Conservation (phyloP, 1,140 invertebrate genomes). For the Anastatus disparis region DNA sequence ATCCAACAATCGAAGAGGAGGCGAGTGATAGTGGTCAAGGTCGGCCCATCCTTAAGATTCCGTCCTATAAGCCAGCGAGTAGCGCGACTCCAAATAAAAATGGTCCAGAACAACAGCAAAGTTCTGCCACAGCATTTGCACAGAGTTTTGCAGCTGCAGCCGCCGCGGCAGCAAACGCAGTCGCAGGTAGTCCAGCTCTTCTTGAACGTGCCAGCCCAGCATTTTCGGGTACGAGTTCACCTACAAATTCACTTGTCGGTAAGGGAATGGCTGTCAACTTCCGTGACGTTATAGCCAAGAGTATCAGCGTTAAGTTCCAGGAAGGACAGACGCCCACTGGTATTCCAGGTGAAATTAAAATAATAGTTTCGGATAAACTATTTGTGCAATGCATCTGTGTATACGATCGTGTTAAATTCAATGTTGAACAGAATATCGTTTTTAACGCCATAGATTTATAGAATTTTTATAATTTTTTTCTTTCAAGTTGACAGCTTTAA, state of each 20-base stretch:
- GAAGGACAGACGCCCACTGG: constrained; percentile 68
- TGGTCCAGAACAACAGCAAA: constrained; percentile 64
- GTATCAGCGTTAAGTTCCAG: constrained; percentile 88
- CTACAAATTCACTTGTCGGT: constrained; percentile 63
- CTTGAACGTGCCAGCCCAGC: constrained; percentile 63
- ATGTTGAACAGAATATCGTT: no score
- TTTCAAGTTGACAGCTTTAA: no score
- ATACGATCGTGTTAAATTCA: no score
- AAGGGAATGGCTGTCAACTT: constrained; percentile 72
- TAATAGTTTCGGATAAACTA: no score
- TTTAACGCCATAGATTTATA: no score
- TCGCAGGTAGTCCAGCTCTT: constrained; percentile 61
- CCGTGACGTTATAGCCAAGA: constrained; percentile 86
- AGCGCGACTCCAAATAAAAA: constrained; percentile 67
- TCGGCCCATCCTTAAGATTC: constrained; percentile 88
- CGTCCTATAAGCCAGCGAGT: constrained; percentile 85
- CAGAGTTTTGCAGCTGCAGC: constrained; percentile 52
- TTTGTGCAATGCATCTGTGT: no score
- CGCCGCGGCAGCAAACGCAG: constrained; percentile 39
- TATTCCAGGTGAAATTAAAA: constrained; percentile 36
- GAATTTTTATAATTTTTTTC: no score
- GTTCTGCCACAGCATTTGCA: constrained; percentile 57
- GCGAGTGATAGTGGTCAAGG: constrained; percentile 67
- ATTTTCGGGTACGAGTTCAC: constrained; percentile 63
- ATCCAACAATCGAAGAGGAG: constrained; percentile 65